Evolutionary conservation across 2,797 vertebrate species (phyloP), one percentile per base, ranked within the genome.

Genomic region (Gymnodraco acuticeps): DNA sequence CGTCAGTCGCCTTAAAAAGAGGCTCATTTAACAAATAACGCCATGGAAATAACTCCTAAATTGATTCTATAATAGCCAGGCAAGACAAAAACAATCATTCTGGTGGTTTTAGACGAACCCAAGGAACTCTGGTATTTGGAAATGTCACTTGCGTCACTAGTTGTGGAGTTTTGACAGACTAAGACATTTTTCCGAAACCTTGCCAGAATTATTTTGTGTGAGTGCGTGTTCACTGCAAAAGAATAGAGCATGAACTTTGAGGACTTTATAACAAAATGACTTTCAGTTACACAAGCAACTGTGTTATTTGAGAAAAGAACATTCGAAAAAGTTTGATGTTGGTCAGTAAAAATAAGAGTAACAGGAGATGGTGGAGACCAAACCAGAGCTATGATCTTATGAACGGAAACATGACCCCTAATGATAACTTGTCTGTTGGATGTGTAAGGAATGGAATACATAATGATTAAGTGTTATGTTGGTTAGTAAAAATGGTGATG

Each of bases 31-130:
- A 53, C 31, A 54, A 48, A 67, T 17, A 63, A 46, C 1, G 5
- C 15, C 3, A 10, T 67, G 64, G 53, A 74, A 62, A 74, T 53
- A 53, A 38, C 59, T 6, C 17, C 60, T 76, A 47, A 59, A 73
- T 43, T 16, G 42, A 65, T 3, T 19, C 15, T 15, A 1, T 3
- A 12, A 27, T 11, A 16, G 10, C 10, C 50, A 16, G 20, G 17
- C 27, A 46, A 45, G 55, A 55, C 43, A 56, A 41, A 51, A 72
- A 31, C 13, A 3, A 16, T 11, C 4, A 14, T 52, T 74, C 3
- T 66, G 23, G 27, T 20, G 48, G 17, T 7, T 55, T 11, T 12
- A 14, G 17, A 20, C 13, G 31, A 19, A 13, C 27, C 16, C 41
- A 2, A 9, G 47, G 23, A 47, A 3, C 48, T 8, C 8, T 19